phyloP scores from a whole-genome alignment of 2,888 invertebrate species.

The Tricholauxania praeusta region DNA sequence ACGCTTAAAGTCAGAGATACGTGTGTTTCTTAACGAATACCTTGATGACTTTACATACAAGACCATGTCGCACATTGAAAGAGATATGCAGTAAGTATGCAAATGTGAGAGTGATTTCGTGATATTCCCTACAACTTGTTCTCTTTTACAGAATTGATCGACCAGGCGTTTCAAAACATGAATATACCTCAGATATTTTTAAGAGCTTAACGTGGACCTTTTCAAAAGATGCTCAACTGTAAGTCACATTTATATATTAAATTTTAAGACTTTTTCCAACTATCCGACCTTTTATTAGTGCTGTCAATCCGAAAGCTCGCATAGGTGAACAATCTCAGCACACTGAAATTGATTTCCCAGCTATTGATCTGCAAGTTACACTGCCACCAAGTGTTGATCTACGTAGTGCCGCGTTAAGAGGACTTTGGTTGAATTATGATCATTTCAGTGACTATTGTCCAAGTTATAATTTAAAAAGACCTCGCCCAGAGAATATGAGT shows the following conservation, averaged over 20 bases:
- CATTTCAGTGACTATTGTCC: conserved; percentile 70
- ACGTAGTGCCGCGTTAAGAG: conserved; percentile 68
- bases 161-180: conserved; percentile 63
- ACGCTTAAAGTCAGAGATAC: conserved; percentile 63
- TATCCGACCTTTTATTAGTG: conserved; percentile 42
- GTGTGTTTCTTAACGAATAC: conserved; percentile 60
- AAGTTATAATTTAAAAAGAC: conserved; percentile 58
- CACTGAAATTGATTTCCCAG: conserved; percentile 68
- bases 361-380: conserved; percentile 66
- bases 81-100: conserved; percentile 66
- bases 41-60: conserved; percentile 67
- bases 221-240: conserved; percentile 64
- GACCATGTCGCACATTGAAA: conserved; percentile 66
- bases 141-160: conserved; percentile 56
- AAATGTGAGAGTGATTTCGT: neutral
- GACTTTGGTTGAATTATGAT: conserved; percentile 70
- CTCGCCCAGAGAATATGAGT: conserved; percentile 57
- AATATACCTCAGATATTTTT: conserved; percentile 63
- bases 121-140: neutral
- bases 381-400: conserved; percentile 68
- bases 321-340: conserved; percentile 63
- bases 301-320: conserved; percentile 59
- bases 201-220: conserved; percentile 65
- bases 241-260: conserved; percentile 23
- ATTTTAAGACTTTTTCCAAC: neutral